These are phyloP conservation scores for Glaucidium brasilianum DNA, from an alignment of 2,113 vertebrate genomes.

Conservation along the genomic window DNA sequence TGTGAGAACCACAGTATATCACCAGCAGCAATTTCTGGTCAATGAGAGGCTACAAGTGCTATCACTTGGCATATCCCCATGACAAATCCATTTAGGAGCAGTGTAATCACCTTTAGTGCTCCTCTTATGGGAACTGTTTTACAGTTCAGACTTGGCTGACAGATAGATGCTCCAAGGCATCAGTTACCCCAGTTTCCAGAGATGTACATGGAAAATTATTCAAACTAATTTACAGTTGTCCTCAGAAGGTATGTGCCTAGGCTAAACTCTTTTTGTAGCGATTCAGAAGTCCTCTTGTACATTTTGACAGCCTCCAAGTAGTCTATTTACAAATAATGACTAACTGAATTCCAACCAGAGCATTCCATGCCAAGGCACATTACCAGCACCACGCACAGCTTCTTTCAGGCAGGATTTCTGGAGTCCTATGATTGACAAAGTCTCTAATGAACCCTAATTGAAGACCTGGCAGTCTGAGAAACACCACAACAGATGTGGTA, in stretches of 20 bases:
- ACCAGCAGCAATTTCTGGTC: background rate
- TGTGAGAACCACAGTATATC: fast-evolving
- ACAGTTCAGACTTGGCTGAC: background rate
- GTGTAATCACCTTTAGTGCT: background rate
- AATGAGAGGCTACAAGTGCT: fast-evolving
- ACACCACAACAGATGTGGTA: conserved; percentile 46
- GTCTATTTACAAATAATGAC: background rate
- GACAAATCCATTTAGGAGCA: background rate
- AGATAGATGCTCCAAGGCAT: background rate
- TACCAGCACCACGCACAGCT: background rate
- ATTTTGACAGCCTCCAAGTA: background rate
- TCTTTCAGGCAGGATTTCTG: background rate
- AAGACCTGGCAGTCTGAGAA: conserved; percentile 18
- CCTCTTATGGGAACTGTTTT: background rate
- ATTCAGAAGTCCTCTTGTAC: background rate
- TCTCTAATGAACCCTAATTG: conserved; percentile 76
- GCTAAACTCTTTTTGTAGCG: background rate
- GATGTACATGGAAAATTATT: background rate
- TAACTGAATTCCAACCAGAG: background rate
- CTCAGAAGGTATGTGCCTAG: background rate
- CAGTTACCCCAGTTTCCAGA: background rate
- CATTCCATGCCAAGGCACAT: conserved; percentile 1
- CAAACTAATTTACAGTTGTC: background rate
- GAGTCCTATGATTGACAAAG: conserved; percentile 64
- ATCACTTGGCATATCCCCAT: background rate